These are phyloP conservation scores for Cuculus canorus DNA, from an alignment of 2,797 vertebrate species.

Conservation along the genomic window DNA sequence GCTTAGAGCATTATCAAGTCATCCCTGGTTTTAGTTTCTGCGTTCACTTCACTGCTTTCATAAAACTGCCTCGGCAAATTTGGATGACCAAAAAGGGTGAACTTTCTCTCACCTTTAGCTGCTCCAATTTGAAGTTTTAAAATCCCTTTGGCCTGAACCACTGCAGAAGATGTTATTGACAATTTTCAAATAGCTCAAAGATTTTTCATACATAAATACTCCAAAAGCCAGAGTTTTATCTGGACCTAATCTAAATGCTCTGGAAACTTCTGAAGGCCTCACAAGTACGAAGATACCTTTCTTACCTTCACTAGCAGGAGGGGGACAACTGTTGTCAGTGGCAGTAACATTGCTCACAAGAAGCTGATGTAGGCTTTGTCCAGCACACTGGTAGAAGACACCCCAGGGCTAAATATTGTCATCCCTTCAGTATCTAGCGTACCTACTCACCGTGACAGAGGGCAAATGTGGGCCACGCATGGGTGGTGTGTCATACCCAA, in stretches of 20 bases:
- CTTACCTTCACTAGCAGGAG: neutral
- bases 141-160: neutral
- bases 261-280: neutral
- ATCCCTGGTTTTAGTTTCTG: neutral
- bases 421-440: neutral
- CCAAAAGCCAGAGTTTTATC: neutral
- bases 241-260: neutral
- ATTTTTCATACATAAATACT: neutral
- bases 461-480: neutral
- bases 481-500: neutral
- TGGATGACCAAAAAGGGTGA: neutral
- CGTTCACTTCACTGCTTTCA: neutral
- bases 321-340: neutral
- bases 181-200: neutral
- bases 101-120: neutral
- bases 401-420: neutral
- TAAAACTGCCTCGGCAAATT: neutral
- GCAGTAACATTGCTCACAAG: neutral
- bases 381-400: neutral
- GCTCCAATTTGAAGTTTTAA: neutral
- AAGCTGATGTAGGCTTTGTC: neutral
- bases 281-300: neutral
- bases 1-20: neutral
- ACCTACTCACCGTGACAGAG: neutral
- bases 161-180: neutral